phyloP scores from a whole-genome alignment of 1,140 invertebrate species.

The Tetramorium simillimum region DNA sequence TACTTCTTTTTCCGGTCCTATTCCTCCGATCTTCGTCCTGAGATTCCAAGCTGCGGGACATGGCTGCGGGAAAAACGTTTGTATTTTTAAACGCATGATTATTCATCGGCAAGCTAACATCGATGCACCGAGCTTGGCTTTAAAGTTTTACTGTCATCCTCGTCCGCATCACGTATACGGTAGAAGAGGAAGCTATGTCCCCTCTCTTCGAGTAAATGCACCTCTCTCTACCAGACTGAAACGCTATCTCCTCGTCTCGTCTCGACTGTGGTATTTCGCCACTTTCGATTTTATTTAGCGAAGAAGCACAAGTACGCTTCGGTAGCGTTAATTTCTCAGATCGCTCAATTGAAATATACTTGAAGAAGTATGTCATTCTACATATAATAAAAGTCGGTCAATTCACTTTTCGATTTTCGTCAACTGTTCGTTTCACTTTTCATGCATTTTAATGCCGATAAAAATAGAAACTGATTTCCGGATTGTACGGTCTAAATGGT shows the following conservation, averaged over 20 bases:
- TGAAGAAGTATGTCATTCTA: constrained; percentile 31
- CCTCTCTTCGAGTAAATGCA: not conserved
- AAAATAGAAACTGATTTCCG: not conserved
- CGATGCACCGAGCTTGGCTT: not conserved
- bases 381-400: not conserved
- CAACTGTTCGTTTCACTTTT: not conserved
- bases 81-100: not conserved
- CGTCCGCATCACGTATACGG: not conserved
- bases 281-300: constrained; percentile 66
- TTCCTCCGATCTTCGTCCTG: not conserved
- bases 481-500: not conserved
- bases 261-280: constrained; percentile 47
- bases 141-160: constrained; percentile 15
- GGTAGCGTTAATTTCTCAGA: constrained; percentile 48
- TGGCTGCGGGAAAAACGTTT: not conserved
- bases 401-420: constrained; percentile 1
- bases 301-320: not conserved
- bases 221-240: constrained; percentile 22
- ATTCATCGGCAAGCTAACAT: constrained; percentile 6
- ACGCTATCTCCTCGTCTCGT: constrained; percentile 24
- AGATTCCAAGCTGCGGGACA: not conserved
- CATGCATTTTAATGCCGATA: not conserved
- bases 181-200: not conserved
- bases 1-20: not conserved
- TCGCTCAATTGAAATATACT: constrained; percentile 1